These are phyloP conservation scores for Mechanitis messenoides DNA, from an alignment of 2,888 invertebrate species.

Conservation along the genomic window DNA sequence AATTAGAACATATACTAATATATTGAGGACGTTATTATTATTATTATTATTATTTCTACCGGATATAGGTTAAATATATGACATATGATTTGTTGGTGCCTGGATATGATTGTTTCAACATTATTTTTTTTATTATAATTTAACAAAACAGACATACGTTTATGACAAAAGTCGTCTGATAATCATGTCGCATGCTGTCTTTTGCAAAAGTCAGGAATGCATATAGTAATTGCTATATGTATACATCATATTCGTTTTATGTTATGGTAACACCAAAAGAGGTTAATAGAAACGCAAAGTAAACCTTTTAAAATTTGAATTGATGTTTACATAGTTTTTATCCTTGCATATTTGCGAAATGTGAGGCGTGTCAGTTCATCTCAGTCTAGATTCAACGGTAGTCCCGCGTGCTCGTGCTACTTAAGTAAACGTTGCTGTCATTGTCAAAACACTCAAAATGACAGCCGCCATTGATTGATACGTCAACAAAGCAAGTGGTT, in stretches of 20 bases:
- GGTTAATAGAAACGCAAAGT: neutral
- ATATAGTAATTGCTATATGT: neutral
- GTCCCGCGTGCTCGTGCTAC: conserved; percentile 52
- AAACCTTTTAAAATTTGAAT: conserved; percentile 18
- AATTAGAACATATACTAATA: too few relatives aligned
- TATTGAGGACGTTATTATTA: too few relatives aligned
- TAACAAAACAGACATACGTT: too few relatives aligned
- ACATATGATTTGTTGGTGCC: too few relatives aligned
- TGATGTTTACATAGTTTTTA: conserved; percentile 56
- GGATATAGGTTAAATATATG: too few relatives aligned
- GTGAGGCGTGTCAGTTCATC: conserved; percentile 44
- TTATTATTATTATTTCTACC: too few relatives aligned
- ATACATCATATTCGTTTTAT: conserved; percentile 6
- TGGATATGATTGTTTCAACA: too few relatives aligned
- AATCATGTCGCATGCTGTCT: too few relatives aligned
- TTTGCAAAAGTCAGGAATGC: neutral
- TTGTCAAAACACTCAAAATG: neutral
- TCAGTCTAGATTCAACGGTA: conserved; percentile 63
- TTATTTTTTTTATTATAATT: too few relatives aligned
- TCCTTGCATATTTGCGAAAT: conserved; percentile 54
- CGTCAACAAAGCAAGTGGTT: neutral
- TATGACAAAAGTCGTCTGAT: too few relatives aligned
- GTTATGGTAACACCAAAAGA: conserved; percentile 10
- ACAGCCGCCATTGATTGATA: neutral
- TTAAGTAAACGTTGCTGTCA: conserved; percentile 22